These are phyloP conservation scores for Notolepis coatsorum DNA, from an alignment of 2,797 vertebrate species.

Conservation along the genomic window DNA sequence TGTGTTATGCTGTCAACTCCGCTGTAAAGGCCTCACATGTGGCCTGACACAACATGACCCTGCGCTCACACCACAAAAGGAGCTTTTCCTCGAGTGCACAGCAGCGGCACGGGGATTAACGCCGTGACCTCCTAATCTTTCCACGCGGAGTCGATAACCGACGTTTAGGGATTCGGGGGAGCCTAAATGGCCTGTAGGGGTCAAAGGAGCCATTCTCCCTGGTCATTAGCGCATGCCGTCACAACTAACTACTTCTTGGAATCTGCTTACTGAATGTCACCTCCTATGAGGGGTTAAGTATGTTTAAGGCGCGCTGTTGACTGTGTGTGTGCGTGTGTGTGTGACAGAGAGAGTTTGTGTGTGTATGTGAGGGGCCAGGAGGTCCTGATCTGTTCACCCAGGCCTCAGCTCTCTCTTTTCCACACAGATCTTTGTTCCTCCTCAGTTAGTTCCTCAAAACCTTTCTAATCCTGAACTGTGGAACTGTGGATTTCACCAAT, in stretches of 20 bases:
- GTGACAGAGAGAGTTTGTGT: background rate
- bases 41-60: conserved; percentile 23
- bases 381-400: conserved; percentile 48
- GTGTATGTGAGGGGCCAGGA: conserved; percentile 9
- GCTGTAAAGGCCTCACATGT: conserved; percentile 13
- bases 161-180: no score
- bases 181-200: no score
- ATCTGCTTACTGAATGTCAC: conserved; percentile 27
- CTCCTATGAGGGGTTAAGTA: conserved; percentile 42
- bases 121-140: background rate
- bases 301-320: conserved; percentile 44
- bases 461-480: conserved; percentile 58
- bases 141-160: conserved; percentile 1
- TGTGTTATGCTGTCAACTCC: conserved; percentile 20
- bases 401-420: conserved; percentile 33
- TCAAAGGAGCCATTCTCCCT: conserved; percentile 19
- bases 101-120: background rate
- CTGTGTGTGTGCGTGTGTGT: background rate
- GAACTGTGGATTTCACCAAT: conserved; percentile 23
- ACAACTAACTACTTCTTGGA: conserved; percentile 16
- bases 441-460: conserved; percentile 59
- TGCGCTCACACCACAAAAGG: conserved; percentile 13
- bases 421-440: conserved; percentile 47
- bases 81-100: background rate
- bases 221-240: conserved; percentile 1